These are phyloP conservation scores for Perognathus longimembris DNA, from an alignment of 2,113 vertebrate genomes.

Conservation along the genomic window DNA sequence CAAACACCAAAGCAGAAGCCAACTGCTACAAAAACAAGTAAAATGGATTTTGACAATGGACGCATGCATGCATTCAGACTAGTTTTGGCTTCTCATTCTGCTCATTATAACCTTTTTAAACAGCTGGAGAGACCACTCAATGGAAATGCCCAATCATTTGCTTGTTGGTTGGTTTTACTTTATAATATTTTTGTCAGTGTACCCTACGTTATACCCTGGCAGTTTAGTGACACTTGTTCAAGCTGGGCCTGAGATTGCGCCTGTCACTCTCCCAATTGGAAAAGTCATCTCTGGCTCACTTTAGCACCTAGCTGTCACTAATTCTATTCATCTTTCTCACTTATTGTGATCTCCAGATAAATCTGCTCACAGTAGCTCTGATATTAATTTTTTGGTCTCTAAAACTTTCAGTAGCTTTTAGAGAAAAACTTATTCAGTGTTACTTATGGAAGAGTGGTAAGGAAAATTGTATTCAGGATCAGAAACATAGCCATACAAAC, in stretches of 20 bases:
- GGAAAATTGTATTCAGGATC: background rate
- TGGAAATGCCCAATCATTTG: background rate
- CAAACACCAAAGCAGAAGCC: background rate
- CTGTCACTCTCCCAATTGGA: background rate
- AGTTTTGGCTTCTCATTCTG: no score
- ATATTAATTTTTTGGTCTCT: background rate
- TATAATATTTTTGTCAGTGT: background rate
- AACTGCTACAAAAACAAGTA: slow-evolving; percentile 14
- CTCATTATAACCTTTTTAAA: background rate
- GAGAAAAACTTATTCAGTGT: background rate
- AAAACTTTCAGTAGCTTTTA: background rate
- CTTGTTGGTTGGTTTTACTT: no score
- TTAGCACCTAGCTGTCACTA: background rate
- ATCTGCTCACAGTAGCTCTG: background rate
- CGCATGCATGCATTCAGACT: no score
- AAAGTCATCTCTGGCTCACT: background rate
- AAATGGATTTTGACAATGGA: background rate
- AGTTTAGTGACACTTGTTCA: background rate
- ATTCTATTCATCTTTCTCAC: background rate
- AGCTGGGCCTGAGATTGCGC: background rate
- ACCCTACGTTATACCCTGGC: background rate
- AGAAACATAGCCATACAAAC: no score
- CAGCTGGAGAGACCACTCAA: background rate
- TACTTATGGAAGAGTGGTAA: background rate
- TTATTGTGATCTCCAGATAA: background rate